phyloP scores from a whole-genome alignment of 64 coral and sea anemone genomes.

The Orbicella faveolata region DNA sequence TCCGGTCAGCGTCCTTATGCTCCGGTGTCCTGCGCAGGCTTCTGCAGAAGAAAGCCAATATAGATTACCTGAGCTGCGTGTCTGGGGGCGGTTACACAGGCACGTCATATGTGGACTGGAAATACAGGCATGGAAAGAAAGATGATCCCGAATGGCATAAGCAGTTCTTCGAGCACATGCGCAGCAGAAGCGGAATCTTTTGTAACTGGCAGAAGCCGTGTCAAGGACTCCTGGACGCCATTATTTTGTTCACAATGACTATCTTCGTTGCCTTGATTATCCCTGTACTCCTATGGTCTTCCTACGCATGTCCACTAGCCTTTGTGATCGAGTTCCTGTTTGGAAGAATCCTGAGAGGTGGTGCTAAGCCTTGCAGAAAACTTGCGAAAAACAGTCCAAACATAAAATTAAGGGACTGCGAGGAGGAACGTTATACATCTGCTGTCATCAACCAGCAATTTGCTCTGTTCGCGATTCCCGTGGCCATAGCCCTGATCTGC shows the following conservation, averaged over 20 bases:
- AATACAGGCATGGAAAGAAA: conserved; percentile 55
- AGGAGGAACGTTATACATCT: background rate
- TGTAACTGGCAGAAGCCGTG: conserved; percentile 49
- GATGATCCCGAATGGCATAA: conserved; percentile 62
- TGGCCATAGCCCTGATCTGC: background rate
- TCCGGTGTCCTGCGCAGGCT: conserved; percentile 66
- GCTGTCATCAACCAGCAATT: conserved; percentile 17
- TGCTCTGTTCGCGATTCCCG: conserved; percentile 7
- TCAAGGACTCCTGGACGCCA: conserved; percentile 37
- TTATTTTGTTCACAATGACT: conserved; percentile 13
- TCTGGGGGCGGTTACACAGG: conserved; percentile 65
- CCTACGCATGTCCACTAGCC: conserved; percentile 43
- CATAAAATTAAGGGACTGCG: background rate
- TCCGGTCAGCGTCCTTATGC: conserved; percentile 65
- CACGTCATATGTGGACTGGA: conserved; percentile 69
- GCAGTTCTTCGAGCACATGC: conserved; percentile 60
- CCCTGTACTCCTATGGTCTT: conserved; percentile 41
- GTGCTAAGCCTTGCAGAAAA: conserved; percentile 8
- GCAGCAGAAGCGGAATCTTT: conserved; percentile 44
- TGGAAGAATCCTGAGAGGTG: conserved; percentile 42
- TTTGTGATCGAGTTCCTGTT: conserved; percentile 59
- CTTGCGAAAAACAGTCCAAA: background rate
- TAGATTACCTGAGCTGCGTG: conserved; percentile 71
- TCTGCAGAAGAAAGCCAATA: conserved; percentile 45
- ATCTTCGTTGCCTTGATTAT: conserved; percentile 43